These are phyloP conservation scores for Pithecia hirsuta DNA, from an alignment of 2,797 vertebrate species.

Conservation along the genomic window DNA sequence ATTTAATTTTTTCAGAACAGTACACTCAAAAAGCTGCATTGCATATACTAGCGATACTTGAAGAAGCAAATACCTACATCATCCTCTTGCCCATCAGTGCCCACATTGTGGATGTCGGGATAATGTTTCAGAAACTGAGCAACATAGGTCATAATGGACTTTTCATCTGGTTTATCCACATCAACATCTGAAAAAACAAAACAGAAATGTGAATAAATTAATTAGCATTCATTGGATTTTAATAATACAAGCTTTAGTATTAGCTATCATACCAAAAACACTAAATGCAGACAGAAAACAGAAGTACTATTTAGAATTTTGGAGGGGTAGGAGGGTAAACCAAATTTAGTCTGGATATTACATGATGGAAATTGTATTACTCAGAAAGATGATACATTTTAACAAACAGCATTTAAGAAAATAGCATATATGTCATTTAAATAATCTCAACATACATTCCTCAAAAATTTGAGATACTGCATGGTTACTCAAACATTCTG, in stretches of 20 bases:
- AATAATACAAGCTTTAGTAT: neutral
- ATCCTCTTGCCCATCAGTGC: conserved; percentile 84
- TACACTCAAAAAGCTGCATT: neutral
- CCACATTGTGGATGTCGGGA: conserved; percentile 87
- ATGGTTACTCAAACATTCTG: neutral
- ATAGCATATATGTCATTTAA: neutral
- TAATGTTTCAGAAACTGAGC: conserved; percentile 97
- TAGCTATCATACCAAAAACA: neutral
- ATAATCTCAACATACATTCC: neutral
- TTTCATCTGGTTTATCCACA: conserved; percentile 98
- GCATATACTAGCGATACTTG: fast-evolving
- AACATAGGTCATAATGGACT: conserved; percentile 98
- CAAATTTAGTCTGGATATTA: neutral
- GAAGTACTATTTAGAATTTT: neutral
- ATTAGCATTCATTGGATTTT: neutral
- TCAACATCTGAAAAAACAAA: conserved; percentile 92
- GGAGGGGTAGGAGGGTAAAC: neutral
- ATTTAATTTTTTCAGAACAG: conserved; percentile 38
- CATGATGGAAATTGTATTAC: neutral
- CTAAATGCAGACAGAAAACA: neutral
- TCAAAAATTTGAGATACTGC: neutral
- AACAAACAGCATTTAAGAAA: neutral
- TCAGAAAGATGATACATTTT: neutral
- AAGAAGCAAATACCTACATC: conserved; percentile 87
- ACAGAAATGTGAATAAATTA: neutral